Percentiles rank a stretch among this genome's conserved stretches.
phyloP scores from a whole-genome alignment of 2,113 vertebrate genomes.

The Microcebus griseorufus region DNA sequence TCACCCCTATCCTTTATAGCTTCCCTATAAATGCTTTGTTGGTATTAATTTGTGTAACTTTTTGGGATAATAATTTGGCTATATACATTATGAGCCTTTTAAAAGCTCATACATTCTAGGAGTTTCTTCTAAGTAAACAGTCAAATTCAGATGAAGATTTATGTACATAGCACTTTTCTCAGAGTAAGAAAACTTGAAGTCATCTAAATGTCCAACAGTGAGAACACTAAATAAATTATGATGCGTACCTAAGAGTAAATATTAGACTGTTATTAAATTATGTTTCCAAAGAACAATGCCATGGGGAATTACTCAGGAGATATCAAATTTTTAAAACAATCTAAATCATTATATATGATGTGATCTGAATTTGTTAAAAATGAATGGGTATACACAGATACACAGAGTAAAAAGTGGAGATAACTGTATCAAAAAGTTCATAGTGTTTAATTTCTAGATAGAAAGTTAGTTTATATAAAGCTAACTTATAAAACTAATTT shows the following conservation, averaged over 20 bases:
- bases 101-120: background rate
- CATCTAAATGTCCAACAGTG: background rate
- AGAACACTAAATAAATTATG: slow-evolving; percentile 32
- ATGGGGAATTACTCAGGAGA: background rate
- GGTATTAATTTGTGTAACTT: background rate
- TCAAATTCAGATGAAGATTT: slow-evolving; percentile 24
- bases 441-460: background rate
- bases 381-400: background rate
- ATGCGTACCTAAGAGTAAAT: background rate
- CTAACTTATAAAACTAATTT: too few relatives aligned
- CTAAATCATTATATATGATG: background rate
- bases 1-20: background rate
- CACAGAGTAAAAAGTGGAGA: background rate
- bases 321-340: slow-evolving; percentile 14
- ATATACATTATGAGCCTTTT: background rate
- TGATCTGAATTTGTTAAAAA: slow-evolving; percentile 1
- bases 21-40: background rate
- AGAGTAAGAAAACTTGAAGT: background rate
- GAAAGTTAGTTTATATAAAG: too few relatives aligned
- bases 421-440: background rate
- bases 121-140: background rate
- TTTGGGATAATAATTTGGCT: background rate
- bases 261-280: slow-evolving; percentile 6
- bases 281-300: background rate
- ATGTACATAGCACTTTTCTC: background rate